Percentiles rank a stretch among this genome's conserved stretches.
phyloP scores from a whole-genome alignment of 2,888 invertebrate species.

The Schrankia costaestrigalis region DNA sequence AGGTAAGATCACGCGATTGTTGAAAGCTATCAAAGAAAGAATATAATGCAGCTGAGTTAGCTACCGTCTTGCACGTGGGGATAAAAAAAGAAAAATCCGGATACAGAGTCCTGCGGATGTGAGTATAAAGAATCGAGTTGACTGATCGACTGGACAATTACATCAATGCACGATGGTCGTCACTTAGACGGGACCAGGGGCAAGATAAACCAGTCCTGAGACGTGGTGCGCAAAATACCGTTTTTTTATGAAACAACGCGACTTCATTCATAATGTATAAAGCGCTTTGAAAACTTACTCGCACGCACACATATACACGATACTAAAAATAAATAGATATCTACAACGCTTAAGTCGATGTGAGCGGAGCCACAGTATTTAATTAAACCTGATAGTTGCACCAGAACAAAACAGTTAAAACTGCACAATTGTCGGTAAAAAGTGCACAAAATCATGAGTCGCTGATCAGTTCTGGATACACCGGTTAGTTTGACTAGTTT shows the following conservation, averaged over 20 bases:
- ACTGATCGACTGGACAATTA: slow-evolving; percentile 63
- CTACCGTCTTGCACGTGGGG: slow-evolving; percentile 34
- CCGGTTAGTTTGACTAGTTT: slow-evolving; percentile 44
- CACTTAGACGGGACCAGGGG: slow-evolving; percentile 58
- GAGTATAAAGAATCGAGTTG: slow-evolving; percentile 48
- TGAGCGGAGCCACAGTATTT: slow-evolving; percentile 37
- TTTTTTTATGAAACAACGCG: slow-evolving; percentile 67
- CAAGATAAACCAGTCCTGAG: slow-evolving; percentile 62
- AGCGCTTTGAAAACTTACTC: slow-evolving; percentile 58
- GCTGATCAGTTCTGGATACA: slow-evolving; percentile 38
- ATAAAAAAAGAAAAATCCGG: slow-evolving; percentile 41
- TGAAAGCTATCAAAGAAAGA: slow-evolving; percentile 38
- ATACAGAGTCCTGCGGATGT: slow-evolving; percentile 55
- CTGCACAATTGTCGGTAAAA: slow-evolving; percentile 38
- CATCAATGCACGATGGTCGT: slow-evolving; percentile 61
- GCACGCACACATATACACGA: slow-evolving; percentile 44
- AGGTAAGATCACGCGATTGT: slow-evolving; percentile 68
- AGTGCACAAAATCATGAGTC: slow-evolving; percentile 57
- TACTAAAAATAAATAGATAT: slow-evolving; percentile 55
- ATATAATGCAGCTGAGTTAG: slow-evolving; percentile 37
- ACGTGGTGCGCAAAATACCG: slow-evolving; percentile 61
- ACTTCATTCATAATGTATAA: slow-evolving; percentile 79
- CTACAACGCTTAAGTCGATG: slow-evolving; percentile 35
- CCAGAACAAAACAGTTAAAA: slow-evolving; percentile 41
- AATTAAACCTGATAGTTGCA: slow-evolving; percentile 48